These are phyloP conservation scores for Syrrhaptes paradoxus DNA, from an alignment of 2,113 vertebrate species.

Conservation along the genomic window DNA sequence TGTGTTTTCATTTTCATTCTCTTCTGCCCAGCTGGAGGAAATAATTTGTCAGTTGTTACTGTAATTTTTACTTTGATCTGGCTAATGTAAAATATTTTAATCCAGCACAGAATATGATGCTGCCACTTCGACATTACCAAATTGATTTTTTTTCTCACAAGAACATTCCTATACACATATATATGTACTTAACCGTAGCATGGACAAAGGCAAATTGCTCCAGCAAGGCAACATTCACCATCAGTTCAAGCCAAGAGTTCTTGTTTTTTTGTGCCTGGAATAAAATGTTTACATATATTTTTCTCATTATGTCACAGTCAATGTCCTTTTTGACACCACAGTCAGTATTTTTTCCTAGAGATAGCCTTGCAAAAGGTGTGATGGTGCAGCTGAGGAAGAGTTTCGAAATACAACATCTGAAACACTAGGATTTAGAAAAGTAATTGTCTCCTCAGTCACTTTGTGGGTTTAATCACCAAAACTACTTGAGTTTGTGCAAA, in stretches of 20 bases:
- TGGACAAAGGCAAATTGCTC: background rate
- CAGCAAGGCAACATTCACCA: background rate
- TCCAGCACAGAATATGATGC: background rate
- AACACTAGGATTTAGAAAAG: background rate
- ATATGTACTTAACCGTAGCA: background rate
- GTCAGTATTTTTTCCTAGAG: background rate
- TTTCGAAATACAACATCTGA: background rate
- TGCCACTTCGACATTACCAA: background rate
- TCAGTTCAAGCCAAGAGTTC: background rate
- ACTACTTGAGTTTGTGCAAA: background rate
- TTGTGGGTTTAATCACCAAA: background rate
- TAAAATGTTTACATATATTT: background rate
- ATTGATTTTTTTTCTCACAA: background rate
- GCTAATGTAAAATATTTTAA: conserved; percentile 17
- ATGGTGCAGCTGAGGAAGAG: background rate
- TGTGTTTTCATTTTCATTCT: conserved; percentile 19
- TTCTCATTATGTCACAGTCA: background rate
- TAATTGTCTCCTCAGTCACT: background rate
- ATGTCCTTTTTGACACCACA: background rate
- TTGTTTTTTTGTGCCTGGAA: background rate
- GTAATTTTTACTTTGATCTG: conserved; percentile 46
- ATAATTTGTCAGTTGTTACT: background rate
- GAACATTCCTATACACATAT: background rate
- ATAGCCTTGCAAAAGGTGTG: background rate
- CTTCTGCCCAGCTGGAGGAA: conserved; percentile 8